Evolutionary conservation across 1,140 invertebrate genomes (phyloP), one percentile per base, ranked within the genome.

Genomic region (Geopemphigus sp.): DNA sequence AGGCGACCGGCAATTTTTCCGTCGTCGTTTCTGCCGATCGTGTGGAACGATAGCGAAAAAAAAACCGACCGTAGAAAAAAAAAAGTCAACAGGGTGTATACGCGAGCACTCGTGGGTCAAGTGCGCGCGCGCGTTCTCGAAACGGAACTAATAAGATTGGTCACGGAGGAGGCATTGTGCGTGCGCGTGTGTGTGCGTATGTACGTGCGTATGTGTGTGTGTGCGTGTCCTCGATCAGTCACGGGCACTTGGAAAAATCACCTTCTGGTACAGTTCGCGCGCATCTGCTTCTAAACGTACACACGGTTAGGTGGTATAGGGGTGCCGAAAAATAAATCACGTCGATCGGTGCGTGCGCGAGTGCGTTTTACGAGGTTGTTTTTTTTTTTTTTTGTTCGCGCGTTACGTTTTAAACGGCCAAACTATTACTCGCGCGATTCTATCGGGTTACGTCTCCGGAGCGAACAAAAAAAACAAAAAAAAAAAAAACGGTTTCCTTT

Each of bases 141-240:
- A 78, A 78, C 74, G 74, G 74, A 78, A 78, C 74, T 78, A 78
- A 78, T 78, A 78, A 78, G 74, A 78, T 78, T 63, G 74, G 74
- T 78, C 74, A 78, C 26, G 74, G 74, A 78, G 74, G 74, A 78
- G 74, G 57, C 74, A 78, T 76, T 76, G 73, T 76, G 73, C 61
- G 56, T 47, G 73, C 29, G 56, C 61, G 73, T n/a, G n/a, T n/a
- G n/a, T n/a, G n/a, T n/a, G n/a, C n/a, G n/a, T n/a, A n/a, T n/a
- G n/a, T n/a, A n/a, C n/a, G n/a, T n/a, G n/a, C n/a, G n/a, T n/a
- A n/a, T n/a, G n/a, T n/a, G n/a, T n/a, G n/a, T n/a, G n/a, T 78
- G 74, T 63, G 57, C 26, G 74, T 29, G 57, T 78, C 39, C 74
- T 78, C 74, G 22, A 78, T 78, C 74, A 78, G 74, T 78, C 74